These are phyloP conservation scores for Hyposoter dolosus DNA, from an alignment of 2,888 invertebrate species.

Conservation along the genomic window DNA sequence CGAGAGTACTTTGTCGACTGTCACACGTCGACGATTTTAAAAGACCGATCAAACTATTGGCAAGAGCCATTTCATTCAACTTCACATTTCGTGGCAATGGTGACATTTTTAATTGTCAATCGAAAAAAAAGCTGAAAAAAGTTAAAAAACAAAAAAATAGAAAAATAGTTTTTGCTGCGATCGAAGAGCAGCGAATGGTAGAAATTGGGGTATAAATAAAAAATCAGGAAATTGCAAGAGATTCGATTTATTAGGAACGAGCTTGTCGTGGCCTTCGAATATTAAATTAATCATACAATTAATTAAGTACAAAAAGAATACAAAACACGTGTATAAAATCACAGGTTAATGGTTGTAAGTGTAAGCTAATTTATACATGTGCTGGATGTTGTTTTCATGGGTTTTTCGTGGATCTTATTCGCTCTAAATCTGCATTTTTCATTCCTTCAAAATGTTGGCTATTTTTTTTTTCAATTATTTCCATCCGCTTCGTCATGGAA, in stretches of 20 bases:
- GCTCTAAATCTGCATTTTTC: conserved; percentile 57
- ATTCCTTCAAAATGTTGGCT: conserved; percentile 12
- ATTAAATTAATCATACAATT: conserved; percentile 45
- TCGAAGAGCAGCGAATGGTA: neutral
- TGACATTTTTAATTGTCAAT: neutral
- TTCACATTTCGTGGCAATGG: neutral
- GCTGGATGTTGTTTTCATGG: neutral
- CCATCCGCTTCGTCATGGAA: neutral
- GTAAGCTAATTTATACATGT: conserved; percentile 38
- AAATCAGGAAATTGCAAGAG: conserved; percentile 35
- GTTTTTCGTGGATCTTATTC: conserved; percentile 18
- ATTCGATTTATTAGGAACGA: conserved; percentile 54
- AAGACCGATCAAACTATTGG: neutral
- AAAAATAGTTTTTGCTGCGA: neutral
- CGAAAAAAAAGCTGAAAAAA: neutral
- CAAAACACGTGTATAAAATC: conserved; percentile 64
- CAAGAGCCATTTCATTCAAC: neutral
- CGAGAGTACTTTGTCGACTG: neutral
- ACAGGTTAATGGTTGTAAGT: conserved; percentile 65
- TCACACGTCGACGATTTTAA: neutral
- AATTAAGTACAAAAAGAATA: conserved; percentile 57
- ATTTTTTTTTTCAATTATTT: neutral
- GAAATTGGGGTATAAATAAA: neutral
- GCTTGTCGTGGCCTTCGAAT: conserved; percentile 22
- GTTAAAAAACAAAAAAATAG: neutral